phyloP scores from a whole-genome alignment of 2,888 invertebrate genomes.

The Tachina fera region DNA sequence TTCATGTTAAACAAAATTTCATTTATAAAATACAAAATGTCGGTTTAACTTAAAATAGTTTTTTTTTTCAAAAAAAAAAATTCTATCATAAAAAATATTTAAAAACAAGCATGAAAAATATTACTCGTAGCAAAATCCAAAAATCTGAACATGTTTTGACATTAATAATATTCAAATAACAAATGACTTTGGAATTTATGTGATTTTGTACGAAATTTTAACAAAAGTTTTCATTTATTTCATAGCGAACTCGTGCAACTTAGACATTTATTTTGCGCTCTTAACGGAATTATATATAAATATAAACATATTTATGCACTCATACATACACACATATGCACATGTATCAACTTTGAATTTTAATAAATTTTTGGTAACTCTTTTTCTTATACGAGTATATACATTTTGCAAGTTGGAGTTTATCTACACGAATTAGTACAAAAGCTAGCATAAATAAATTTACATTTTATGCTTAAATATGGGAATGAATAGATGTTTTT shows the following conservation, averaged over 20 bases:
- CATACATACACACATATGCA: too few relatives aligned
- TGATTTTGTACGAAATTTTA: constrained; percentile 38
- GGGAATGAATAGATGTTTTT: constrained; percentile 29
- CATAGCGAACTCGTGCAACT: neutral
- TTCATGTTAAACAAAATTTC: neutral
- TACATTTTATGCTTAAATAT: constrained; percentile 49
- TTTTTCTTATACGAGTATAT: neutral
- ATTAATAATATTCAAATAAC: constrained; percentile 62
- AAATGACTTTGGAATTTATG: constrained; percentile 58
- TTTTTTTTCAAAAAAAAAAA: too few relatives aligned
- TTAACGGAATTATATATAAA: neutral
- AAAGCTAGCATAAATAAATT: constrained; percentile 12
- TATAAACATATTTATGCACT: too few relatives aligned
- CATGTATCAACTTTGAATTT: constrained; percentile 34
- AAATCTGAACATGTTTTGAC: constrained; percentile 63
- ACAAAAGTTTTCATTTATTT: constrained; percentile 23
- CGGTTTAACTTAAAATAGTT: constrained; percentile 8
- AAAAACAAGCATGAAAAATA: constrained; percentile 20
- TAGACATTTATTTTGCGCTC: neutral
- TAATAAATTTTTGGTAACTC: neutral
- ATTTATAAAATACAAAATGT: neutral
- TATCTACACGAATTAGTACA: neutral
- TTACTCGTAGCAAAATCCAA: constrained; percentile 21
- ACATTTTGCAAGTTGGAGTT: constrained; percentile 60
- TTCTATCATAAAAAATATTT: neutral